Conservation (phyloP, 2,888 invertebrate species). For the Euplexia lucipara region DNA sequence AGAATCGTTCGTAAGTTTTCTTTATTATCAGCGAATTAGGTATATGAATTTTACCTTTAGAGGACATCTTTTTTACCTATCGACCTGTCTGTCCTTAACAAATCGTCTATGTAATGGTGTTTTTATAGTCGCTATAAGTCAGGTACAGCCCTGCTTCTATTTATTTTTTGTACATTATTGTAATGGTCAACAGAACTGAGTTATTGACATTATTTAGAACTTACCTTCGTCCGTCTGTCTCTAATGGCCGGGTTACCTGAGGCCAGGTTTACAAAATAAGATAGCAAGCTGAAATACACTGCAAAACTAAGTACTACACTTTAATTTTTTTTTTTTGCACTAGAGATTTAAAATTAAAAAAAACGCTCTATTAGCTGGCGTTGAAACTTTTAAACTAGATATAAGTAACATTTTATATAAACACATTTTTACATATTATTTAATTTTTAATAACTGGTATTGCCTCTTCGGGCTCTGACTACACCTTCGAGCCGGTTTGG, state of each 20-base stretch:
- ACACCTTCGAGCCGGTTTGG: no score
- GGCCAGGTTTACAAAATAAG: no score
- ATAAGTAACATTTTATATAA: no score
- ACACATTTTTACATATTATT: no score
- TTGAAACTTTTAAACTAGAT: no score
- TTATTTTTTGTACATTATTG: constrained; percentile 35
- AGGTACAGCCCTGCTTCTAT: constrained; percentile 12
- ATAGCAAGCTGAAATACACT: no score
- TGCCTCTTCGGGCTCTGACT: no score
- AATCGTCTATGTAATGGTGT: constrained; percentile 23
- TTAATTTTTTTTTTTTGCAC: no score
- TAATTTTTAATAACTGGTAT: no score
- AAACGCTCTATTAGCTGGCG: no score
- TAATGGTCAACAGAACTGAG: constrained; percentile 29
- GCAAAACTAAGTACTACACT: no score
- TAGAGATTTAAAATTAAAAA: no score
- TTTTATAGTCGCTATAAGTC: constrained; percentile 37
- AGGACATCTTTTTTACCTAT: constrained; percentile 9
- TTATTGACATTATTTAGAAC: constrained; percentile 21
- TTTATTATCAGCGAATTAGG: constrained; percentile 11
- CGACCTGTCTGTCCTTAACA: constrained; percentile 33
- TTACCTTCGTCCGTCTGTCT: constrained; percentile 9
- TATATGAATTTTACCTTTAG: constrained; percentile 10
- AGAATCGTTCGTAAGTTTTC: constrained; percentile 18
- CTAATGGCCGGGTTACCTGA: constrained; percentile 4